Base-by-base conservation (phyloP, 1,140 invertebrate species). In the Wiebesia pumilae region DNA sequence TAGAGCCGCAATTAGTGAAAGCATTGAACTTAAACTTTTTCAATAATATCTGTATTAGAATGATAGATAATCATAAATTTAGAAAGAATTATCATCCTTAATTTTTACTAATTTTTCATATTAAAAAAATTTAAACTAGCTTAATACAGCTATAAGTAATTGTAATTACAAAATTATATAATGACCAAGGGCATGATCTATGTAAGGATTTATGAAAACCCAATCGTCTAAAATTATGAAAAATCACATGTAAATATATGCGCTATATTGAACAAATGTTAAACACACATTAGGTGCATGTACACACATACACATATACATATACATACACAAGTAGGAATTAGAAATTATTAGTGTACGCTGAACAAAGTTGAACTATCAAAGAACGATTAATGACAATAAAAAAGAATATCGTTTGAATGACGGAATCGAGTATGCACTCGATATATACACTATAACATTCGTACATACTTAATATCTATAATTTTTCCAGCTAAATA, bases 391-490 rank as follows among this genome's bases (percentile, higher is more conserved):
- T 47, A 84, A 40, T 81, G 24, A 69, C 47, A 65, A 69, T 69
- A 81, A 82, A 51, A 69, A 47, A 40, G 62, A 82, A 69, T 71
- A 47, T 30, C 9, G 27, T 21, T 47, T 9, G 43, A 33, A 47
- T 51, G 30, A 82, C 51, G 81, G 81, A 82, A 71, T 82, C 27
- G 33, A n/a, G 65, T 82, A 51, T 82, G 24, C 43, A 40, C 14
- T 58, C 43, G 69, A 58, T 47, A 73, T 54, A 24, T 51, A 35
- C 40, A 84, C 73, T 27, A 21, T 33, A 27, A 38, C 83, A 78
- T 78, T 78, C 83, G 67, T 43, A 83, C 69, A 35, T 71, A 73
- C 67, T 83, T 77, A 83, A 33, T 62, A 77, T 30, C 62, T 83
- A 83, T 30, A 83, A 75, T 27, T 43, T 71, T 30, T 80, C 47